Base-by-base conservation (phyloP, 2,113 vertebrate genomes). In the Cyphomyrus plagiostoma region DNA sequence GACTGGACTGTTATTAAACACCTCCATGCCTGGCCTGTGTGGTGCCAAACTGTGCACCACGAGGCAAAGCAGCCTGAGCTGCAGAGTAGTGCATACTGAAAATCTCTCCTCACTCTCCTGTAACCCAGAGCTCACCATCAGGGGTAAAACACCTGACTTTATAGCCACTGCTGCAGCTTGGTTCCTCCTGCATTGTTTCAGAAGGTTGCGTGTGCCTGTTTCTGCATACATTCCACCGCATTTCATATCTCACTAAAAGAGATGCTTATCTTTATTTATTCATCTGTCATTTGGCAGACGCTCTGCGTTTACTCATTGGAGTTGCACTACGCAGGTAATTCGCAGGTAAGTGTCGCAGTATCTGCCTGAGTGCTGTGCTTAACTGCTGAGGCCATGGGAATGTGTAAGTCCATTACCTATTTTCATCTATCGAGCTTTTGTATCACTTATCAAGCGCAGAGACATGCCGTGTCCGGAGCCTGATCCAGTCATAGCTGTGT, bases 1-100 rank as follows among this genome's bases (percentile, higher is more conserved):
- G 52, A 56, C 46, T 87, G 17, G 39, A 89, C 23, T 49, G 88
- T 92, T 84, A 91, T 92, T 80, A 89, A 90, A 90, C 88, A 89
- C 86, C 56, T 74, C 50, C 26, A 53, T 21, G 50, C 30, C 50
- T 53, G 11, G 85, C 50, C 13, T 30, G 11, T 53, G 49, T 53
- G 11, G 48, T 35, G 85, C 30, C 85, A 87, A 52, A 52, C 30
- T 86, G 48, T 30, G n/a, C 26, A 17, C 48, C 84, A 30, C 21
- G 3, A 86, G 48, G 48, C n/a, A 26, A 46, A 85, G 39, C 17
- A 45, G 42, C 2, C 13, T 13, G 9, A 30, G 48, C 48, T 46
- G 11, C 49, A 52, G 48, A 52, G 84, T n/a, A 52, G 49, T 11
- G 13, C 23, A 35, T n/a, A 4, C 21, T 48, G 13, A 53, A 52